Evolutionary conservation across 2,888 invertebrate genomes (phyloP), one percentile per base, ranked within the genome.

Genomic region (Lithophane leautieri): DNA sequence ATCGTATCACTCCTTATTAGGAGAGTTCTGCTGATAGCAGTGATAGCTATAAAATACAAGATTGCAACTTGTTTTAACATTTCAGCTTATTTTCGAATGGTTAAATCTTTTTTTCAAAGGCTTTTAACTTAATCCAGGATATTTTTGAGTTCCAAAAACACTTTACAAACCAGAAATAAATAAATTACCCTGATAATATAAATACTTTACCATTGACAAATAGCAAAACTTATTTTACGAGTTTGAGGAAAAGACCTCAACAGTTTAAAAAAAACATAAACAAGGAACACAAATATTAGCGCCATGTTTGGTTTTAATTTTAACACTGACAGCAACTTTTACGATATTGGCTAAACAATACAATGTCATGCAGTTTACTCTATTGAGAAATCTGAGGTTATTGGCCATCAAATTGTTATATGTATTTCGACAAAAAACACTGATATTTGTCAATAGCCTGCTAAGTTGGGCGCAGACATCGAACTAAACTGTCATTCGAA

Each of bases 331-430:
- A 25, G 16, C 2, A 1, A 22, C 9, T n/a, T 52, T 68, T 69
- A 61, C 25, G 25, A 63, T 3, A 12, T n/a, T 78, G 14, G 1
- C 6, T 52, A 63, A 25, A 73, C 16, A 69, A 40, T 52, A 42
- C 47, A 79, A 79, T 63, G 50, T 54, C 79, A 25, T n/a, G 47
- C 28, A 44, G 42, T 67, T 50, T 16, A 66, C 28, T 62, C 7
- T 42, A 50, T 16, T 54, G 25, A 61, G 22, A 28, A 44, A 34
- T 34, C n/a, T 0, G 4, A 28, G 34, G 65, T 56, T 25, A 56
- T 47, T 66, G n/a, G 56, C 44, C 44, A 19, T 22, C 19, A 2
- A 6, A 11, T 28, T 65, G n/a, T 71, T 79, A 11, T 34, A 25
- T 56, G 11, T 58, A 44, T 47, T 52, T 47, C 0, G 4, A 12